Conservation (phyloP, 2,113 vertebrate genomes). For the Onychorhynchus coronatus region DNA sequence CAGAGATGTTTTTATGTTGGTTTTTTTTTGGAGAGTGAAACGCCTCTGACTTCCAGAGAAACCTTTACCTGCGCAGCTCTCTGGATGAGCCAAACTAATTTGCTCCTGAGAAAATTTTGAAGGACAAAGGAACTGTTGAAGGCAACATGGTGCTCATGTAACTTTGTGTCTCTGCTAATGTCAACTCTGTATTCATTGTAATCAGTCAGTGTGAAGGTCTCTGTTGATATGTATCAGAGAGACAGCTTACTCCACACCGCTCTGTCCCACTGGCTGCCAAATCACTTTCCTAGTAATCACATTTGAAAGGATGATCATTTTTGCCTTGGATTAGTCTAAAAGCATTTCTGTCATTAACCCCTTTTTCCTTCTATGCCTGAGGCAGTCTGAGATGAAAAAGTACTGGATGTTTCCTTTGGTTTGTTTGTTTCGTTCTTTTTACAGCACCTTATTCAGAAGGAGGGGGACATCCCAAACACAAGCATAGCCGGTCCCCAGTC, state of each 20-base stretch:
- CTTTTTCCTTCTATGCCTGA: not conserved
- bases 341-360: conserved; percentile 2
- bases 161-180: conserved; percentile 48
- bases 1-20: not conserved
- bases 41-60: not conserved
- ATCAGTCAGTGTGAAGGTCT: conserved; percentile 55
- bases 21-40: not conserved
- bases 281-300: conserved; percentile 18
- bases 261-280: conserved; percentile 21
- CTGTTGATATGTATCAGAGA: conserved; percentile 19
- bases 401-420: not conserved
- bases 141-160: not conserved
- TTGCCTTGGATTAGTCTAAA: conserved; percentile 40
- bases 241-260: conserved; percentile 8
- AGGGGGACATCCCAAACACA: not conserved
- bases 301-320: not conserved
- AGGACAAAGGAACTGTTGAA: not conserved
- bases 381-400: not conserved
- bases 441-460: not conserved
- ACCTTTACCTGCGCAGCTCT: not conserved
- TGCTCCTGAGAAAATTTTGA: conserved; percentile 7
- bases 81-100: not conserved
- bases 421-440: not conserved
- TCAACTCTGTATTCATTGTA: conserved; percentile 58
- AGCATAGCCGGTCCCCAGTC: not conserved